Base-by-base conservation (phyloP, 2,888 invertebrate genomes). In the Agrochola litura region DNA sequence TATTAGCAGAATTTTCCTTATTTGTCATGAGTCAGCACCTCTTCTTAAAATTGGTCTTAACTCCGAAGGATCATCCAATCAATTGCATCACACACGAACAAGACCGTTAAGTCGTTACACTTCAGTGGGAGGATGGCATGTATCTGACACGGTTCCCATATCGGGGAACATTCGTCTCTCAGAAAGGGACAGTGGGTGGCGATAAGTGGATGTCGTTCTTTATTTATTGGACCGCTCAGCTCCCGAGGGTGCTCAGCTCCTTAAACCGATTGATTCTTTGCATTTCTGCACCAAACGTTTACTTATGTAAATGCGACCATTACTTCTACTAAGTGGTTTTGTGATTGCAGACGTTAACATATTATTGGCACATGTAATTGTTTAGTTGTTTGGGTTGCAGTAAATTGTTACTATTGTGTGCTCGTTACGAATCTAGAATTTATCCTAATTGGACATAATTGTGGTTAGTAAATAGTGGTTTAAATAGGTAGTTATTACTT, bases 111-210 rank as follows among this genome's bases (percentile, higher is more conserved):
- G 46, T 78, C 58, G 75, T 88, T 88, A 82, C 81, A 73, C 65
- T 70, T 14, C 61, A 68, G 76, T 86, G 81, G 16, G 86, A 65
- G 73, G 63, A 81, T 65, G 73, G 76, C 84, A 77, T 83, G 81
- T 83, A 80, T 73, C 80, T 88, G 89, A 82, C 89, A 87, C 79
- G 84, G 81, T 88, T 88, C 87, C 79, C 89, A 87, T 82, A 85
- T 75, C 70, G 76, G 71, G 74, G 73, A 72, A 75, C 86, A 76
- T 86, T 89, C 82, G 84, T 89, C 87, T 85, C 72, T 70, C 74
- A 79, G 86, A 83, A 81, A 81, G 79, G 77, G 89, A 85, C 87
- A 77, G 82, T 76, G 82, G 79, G 83, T 64, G 81, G 76, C 71
- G 78, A 83, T 86, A 86, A 86, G 85, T 86, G 88, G 73, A 70